Evolutionary conservation across 2,888 invertebrate species (phyloP), one percentile per base, ranked within the genome.

Genomic region (Campaea margaritaria): DNA sequence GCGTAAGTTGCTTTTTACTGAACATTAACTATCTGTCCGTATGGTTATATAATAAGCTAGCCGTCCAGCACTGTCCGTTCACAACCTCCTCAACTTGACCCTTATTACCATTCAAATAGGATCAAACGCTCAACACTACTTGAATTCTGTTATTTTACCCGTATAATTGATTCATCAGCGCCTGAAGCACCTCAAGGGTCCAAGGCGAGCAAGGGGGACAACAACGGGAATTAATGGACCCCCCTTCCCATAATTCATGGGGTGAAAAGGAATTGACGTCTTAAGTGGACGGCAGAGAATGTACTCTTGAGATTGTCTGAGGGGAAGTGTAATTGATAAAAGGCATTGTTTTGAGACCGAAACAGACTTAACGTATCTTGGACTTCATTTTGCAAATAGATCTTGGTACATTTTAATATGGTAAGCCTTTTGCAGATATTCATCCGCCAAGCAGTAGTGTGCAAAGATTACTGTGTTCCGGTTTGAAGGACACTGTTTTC

Each of bases 141-240:
- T 51, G 48, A 50, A 49, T 51, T 54, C 57, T 60, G 62, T 62
- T 65, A 59, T 65, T 60, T 58, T 60, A 55, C 59, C 59, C 60
- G 57, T 53, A 62, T 72, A 76, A 77, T 78, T 76, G 73, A 78
- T 75, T 77, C 73, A 69, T 76, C 74, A 68, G 67, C 54, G 62
- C 60, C 69, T 62, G 55, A 49, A 64, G 64, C 31, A 45, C 55
- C 64, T 46, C 27, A 63, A 73, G 69, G 68, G 68, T 65, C 57
- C 65, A 31, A 43, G 43, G 36, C 41, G 49, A 46, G 13, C 12
- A 15, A 15, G 28, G 48, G 39, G 47, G 44, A 36, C 38, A 27
- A 46, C 31, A 77, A 72, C 74, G 68, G 59, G 66, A 79, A 81
- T 81, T 81, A 81, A 82, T 79, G 78, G 71, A 61, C 46, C 43